phyloP scores from a whole-genome alignment of 2,888 invertebrate species.

The Nomada goodeniana region DNA sequence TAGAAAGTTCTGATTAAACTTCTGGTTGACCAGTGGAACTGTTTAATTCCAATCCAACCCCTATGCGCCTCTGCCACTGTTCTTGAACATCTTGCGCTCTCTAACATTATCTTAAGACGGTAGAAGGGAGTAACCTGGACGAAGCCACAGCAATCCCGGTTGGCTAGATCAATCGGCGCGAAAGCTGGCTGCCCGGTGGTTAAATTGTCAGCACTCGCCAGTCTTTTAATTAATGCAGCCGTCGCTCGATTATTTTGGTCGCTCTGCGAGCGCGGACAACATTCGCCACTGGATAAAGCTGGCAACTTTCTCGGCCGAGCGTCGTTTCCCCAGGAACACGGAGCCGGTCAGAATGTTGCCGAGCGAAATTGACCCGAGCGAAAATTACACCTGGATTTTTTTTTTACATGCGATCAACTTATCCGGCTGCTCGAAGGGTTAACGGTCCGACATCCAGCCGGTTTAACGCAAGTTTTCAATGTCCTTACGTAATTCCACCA shows the following conservation, averaged over 20 bases:
- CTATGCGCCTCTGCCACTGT: background rate
- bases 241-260: background rate
- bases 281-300: background rate
- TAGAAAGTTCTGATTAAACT: constrained; percentile 63
- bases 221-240: constrained; percentile 52
- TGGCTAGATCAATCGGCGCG: constrained; percentile 38
- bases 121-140: background rate
- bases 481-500: constrained; percentile 70
- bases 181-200: constrained; percentile 59
- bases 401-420: constrained; percentile 10
- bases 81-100: background rate
- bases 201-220: constrained; percentile 48
- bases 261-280: background rate
- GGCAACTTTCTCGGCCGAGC: constrained; percentile 29
- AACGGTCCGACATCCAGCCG: constrained; percentile 53
- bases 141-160: background rate
- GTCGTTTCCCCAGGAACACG: background rate
- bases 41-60: constrained; percentile 60
- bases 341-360: constrained; percentile 6
- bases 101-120: background rate
- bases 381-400: background rate
- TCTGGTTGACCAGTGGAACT: constrained; percentile 46
- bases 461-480: constrained; percentile 65
- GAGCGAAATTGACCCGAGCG: background rate
- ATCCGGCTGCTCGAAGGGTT: constrained; percentile 32